These are phyloP conservation scores for Botia almorhae DNA, from an alignment of 2,797 vertebrate genomes.

Conservation along the genomic window DNA sequence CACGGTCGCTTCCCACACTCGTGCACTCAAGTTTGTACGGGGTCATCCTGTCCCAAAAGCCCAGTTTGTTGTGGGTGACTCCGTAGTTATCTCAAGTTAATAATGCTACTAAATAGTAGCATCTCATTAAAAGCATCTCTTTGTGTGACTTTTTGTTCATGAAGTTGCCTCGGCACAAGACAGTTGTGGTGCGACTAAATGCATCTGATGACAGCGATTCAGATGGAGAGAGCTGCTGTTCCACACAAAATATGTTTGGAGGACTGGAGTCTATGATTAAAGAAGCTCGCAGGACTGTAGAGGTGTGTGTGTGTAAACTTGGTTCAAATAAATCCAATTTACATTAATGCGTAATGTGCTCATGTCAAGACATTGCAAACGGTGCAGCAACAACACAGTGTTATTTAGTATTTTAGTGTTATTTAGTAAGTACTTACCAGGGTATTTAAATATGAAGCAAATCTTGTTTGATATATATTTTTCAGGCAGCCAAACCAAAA, in stretches of 20 bases:
- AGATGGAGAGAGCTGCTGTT: slow-evolving; percentile 82
- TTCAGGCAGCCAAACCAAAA: slow-evolving; percentile 91
- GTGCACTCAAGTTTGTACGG: slow-evolving; percentile 84
- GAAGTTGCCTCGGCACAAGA: slow-evolving; percentile 94
- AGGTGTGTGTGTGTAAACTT: slow-evolving; percentile 74
- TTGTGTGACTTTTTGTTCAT: slow-evolving; percentile 1
- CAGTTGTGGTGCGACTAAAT: slow-evolving; percentile 92
- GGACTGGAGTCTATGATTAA: slow-evolving; percentile 98
- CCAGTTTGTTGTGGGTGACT: slow-evolving; percentile 84
- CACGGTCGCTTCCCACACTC: slow-evolving; percentile 77
- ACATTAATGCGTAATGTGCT: too few species aligned
- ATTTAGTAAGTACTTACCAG: too few species aligned
- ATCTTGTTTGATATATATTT: slow-evolving; percentile 22
- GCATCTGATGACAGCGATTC: slow-evolving; percentile 96
- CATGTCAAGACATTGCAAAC: too few species aligned
- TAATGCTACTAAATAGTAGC: background rate
- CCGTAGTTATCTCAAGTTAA: background rate
- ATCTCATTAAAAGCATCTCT: too few species aligned
- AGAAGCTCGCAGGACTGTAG: slow-evolving; percentile 93
- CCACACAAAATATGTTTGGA: slow-evolving; percentile 83
- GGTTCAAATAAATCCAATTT: too few species aligned
- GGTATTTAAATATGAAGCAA: too few species aligned
- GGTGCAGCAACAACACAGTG: too few species aligned
- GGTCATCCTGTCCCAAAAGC: slow-evolving; percentile 80
- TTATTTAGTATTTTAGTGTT: too few species aligned